Base-by-base conservation (phyloP, 2,113 vertebrate species). In the Perca fluviatilis region DNA sequence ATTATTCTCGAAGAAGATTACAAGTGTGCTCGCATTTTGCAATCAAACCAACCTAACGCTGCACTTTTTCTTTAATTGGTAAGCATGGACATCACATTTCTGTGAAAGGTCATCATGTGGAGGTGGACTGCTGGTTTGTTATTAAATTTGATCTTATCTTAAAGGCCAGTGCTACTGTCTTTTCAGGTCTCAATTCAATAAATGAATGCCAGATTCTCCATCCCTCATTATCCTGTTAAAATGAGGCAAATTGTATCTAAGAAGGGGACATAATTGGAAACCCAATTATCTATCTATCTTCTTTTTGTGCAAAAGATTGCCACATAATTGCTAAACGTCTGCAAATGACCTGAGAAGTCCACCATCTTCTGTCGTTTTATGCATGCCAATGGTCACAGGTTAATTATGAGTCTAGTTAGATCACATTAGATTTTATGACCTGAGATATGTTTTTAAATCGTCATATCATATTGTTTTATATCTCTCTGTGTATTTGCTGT, bases 141-240 rank as follows among this genome's bases (percentile, higher is more conserved):
- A 64, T 58, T 65, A 11, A 68, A 77, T 77, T 47, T 65, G 76
- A 85, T 79, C 1, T 9, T n/a, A 71, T 84, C 61, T 50, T 25
- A 66, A 84, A 82, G 75, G 67, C 74, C 16, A 23, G 1, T 4
- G 49, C 49, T 56, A 1, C 36, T n/a, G 33, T 50, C 78, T 83
- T 33, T 84, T 67, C 33, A 71, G 46, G 15, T 77, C 72, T 85
- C 21, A 50, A 14, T 67, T 71, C 60, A 68, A 75, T 77, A 79
- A 78, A 83, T 60, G 23, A 77, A 54, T 46, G 63, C 19, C 47
- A 19, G 69, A 70, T 75, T 65, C 27, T 53, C 36, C 23, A 0
- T 69, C 36, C 62, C 74, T 76, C 57, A 30, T 86, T 88, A 73
- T 84, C 43, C 61, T 27, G 50, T 54, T 36, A 36, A 54, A 33